Percentiles rank a stretch among this genome's conserved stretches.
Evolutionary conservation across 1,140 invertebrate species (phyloP).

Genomic region (Bradynema listronoti): DNA sequence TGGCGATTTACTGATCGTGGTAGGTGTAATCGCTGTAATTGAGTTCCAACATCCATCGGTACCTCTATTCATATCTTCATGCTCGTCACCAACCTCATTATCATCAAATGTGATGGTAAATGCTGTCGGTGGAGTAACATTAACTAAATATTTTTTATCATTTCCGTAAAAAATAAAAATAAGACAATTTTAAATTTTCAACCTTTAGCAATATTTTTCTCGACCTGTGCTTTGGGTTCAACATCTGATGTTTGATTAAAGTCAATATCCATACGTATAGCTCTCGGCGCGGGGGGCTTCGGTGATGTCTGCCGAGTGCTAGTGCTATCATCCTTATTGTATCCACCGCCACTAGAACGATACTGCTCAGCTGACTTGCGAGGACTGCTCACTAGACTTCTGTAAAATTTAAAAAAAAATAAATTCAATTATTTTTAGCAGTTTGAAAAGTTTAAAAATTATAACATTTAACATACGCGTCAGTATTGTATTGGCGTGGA

Average conservation of each 20-base stretch:
- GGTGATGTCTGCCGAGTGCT: neutral
- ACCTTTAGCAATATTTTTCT: slow-evolving; percentile 16
- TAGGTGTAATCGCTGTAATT: slow-evolving; percentile 5
- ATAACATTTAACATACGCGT: no score
- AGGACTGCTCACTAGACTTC: no score
- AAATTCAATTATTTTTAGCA: no score
- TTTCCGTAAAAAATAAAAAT: no score
- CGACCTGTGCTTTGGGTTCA: slow-evolving; percentile 9
- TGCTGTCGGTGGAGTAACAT: slow-evolving; percentile 41
- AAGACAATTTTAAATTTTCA: neutral
- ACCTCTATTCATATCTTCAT: neutral
- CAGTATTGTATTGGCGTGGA: no score
- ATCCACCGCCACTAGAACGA: no score
- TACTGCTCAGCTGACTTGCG: no score
- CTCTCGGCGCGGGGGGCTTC: slow-evolving; percentile 19
- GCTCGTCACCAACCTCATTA: neutral
- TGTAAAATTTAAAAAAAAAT: neutral
- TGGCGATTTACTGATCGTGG: neutral
- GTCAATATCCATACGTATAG: slow-evolving; percentile 45
- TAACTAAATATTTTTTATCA: no score
- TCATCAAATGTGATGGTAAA: slow-evolving; percentile 42
- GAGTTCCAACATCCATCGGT: slow-evolving; percentile 8
- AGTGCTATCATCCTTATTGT: no score
- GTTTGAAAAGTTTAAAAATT: no score
- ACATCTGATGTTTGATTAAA: slow-evolving; percentile 16